Evolutionary conservation across 2,888 invertebrate species (phyloP), one percentile per base, ranked within the genome.

Genomic region (Hipparchia semele): DNA sequence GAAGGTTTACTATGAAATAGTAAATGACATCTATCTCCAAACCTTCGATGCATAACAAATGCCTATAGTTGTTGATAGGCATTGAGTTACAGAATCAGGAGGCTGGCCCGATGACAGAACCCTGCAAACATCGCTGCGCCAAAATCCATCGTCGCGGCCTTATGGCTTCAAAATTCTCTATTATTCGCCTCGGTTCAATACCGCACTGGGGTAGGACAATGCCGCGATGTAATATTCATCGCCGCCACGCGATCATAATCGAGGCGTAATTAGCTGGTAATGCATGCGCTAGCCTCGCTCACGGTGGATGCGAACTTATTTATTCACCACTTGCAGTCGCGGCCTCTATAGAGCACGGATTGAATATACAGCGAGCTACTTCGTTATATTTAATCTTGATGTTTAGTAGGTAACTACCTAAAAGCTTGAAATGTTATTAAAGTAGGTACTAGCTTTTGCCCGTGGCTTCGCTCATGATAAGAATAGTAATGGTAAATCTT

Each of bases 181-280:
- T 61, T 68, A 73, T 75, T 79, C 73, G 74, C 77, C 77, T 72
- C 73, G 71, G 75, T 80, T 80, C 81, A 83, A 83, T 82, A 72
- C 75, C 23, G 33, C 59, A 73, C 78, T 80, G 80, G 80, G 80
- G 56, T 46, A 12, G 80, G 79, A 85, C 85, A 85, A 85, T 85
- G 76, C 77, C 77, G 76, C 80, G 74, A 80, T 86, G 79, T 86
- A 87, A 86, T 85, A 87, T 87, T 84, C 85, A 87, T 74, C 82
- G 81, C 76, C 80, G 80, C 81, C 80, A 75, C 83, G 82, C 79
- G 84, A 83, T 83, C 81, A 82, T 86, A 84, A 86, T 86, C 84
- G 84, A 83, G 77, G 68, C 72, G 79, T 84, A 83, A 86, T 68
- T 60, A 60, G 68, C 33, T 12, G 33, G 23, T 49, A 68, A 68